These are phyloP conservation scores for Paramormyrops hopkinsi DNA, from an alignment of 2,797 vertebrate genomes.

Conservation along the genomic window DNA sequence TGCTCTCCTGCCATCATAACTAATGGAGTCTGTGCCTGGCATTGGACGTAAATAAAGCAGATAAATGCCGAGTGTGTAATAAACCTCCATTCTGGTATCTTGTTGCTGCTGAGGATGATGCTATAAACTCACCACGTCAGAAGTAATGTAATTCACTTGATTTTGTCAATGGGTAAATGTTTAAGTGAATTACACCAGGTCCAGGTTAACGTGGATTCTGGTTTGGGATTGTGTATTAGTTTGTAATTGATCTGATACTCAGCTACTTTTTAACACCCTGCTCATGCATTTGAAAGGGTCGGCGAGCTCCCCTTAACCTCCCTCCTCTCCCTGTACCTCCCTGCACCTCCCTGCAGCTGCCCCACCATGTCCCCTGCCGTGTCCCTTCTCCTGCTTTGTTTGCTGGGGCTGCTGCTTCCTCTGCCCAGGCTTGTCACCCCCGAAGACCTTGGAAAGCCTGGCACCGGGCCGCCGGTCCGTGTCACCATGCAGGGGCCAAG, in stretches of 20 bases:
- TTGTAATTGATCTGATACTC: neutral
- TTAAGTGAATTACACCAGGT: neutral
- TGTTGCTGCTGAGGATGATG: neutral
- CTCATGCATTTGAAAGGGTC: neutral
- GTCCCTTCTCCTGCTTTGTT: constrained; percentile 32
- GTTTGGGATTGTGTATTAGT: neutral
- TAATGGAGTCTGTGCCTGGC: neutral
- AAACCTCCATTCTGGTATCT: neutral
- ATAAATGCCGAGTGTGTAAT: neutral
- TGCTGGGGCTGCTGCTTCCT: constrained; percentile 37
- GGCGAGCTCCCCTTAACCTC: neutral
- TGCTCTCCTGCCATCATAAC: neutral
- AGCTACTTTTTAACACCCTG: neutral
- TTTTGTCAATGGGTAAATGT: neutral
- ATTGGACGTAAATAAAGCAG: neutral
- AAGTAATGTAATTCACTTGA: neutral
- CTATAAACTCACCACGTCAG: neutral
- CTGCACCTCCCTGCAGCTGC: neutral
- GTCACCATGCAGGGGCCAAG: constrained; percentile 41
- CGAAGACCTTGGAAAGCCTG: constrained; percentile 9
- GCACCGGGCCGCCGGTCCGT: constrained; percentile 27
- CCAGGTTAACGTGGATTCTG: neutral
- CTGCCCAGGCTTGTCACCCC: constrained; percentile 24
- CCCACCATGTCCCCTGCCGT: constrained; percentile 40
- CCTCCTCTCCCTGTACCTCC: neutral